Conservation (phyloP, 2,113 vertebrate genomes). For the Alethe castanea region DNA sequence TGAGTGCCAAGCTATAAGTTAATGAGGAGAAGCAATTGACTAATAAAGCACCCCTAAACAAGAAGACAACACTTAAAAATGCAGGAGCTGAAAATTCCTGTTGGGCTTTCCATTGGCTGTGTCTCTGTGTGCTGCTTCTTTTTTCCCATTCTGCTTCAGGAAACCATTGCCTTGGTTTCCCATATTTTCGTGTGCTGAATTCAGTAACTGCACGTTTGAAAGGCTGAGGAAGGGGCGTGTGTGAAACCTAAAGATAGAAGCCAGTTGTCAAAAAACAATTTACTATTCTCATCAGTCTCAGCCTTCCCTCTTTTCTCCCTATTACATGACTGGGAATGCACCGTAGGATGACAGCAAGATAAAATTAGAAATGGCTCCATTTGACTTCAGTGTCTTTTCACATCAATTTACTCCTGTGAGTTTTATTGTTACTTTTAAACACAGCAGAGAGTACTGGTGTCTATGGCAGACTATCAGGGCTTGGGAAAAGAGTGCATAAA, state of each 20-base stretch:
- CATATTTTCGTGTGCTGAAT: background rate
- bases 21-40: slow-evolving; percentile 32
- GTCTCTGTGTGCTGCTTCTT: background rate
- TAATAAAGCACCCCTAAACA: slow-evolving; percentile 45
- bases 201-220: background rate
- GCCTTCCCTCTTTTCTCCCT: slow-evolving; percentile 12
- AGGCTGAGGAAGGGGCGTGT: background rate
- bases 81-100: background rate
- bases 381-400: slow-evolving; percentile 33
- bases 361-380: slow-evolving; percentile 33
- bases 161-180: background rate
- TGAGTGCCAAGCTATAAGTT: slow-evolving; percentile 1
- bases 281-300: slow-evolving; percentile 32
- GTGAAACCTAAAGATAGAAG: background rate
- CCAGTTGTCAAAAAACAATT: slow-evolving; percentile 46
- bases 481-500: background rate
- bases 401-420: background rate
- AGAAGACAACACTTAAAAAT: slow-evolving; percentile 39
- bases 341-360: slow-evolving; percentile 16
- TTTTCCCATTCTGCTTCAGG: slow-evolving; percentile 22
- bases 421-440: background rate
- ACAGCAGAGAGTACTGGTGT: background rate
- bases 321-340: background rate
- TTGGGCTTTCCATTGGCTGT: background rate
- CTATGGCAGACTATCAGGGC: background rate